Conservation (phyloP, 2,888 invertebrate genomes). For the Trachelus troglodyta region DNA sequence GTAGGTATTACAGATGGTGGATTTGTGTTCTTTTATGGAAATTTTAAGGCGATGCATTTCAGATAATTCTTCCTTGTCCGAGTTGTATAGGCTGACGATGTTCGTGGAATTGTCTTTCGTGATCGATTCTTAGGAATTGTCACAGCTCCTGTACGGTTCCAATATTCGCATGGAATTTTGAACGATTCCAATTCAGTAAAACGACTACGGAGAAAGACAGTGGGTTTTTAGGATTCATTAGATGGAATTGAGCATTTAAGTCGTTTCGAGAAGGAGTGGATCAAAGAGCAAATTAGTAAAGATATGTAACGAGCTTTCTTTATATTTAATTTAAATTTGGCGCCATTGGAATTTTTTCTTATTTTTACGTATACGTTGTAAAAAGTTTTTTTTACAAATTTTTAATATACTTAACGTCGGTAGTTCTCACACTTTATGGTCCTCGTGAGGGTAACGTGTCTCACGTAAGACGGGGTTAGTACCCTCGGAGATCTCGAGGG, state of each 20-base stretch:
- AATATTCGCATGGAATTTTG: not conserved
- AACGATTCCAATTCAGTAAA: not conserved
- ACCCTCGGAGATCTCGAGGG: not conserved
- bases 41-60: not conserved
- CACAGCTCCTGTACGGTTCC: not conserved
- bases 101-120: not conserved
- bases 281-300: not conserved
- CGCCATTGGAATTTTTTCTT: too few species aligned
- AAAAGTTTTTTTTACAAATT: not conserved
- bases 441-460: not conserved
- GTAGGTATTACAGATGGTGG: not conserved
- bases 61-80: not conserved
- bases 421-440: not conserved
- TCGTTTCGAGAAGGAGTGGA: not conserved
- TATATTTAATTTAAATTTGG: not conserved
- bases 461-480: conserved; percentile 1
- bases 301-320: not conserved
- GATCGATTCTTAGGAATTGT: not conserved
- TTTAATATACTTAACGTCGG: not conserved
- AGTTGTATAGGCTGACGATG: too few species aligned
- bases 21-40: not conserved
- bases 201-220: not conserved
- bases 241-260: not conserved
- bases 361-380: not conserved
- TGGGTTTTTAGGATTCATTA: not conserved